phyloP scores from a whole-genome alignment of 2,113 vertebrate species.

The Coracopsis vasa region DNA sequence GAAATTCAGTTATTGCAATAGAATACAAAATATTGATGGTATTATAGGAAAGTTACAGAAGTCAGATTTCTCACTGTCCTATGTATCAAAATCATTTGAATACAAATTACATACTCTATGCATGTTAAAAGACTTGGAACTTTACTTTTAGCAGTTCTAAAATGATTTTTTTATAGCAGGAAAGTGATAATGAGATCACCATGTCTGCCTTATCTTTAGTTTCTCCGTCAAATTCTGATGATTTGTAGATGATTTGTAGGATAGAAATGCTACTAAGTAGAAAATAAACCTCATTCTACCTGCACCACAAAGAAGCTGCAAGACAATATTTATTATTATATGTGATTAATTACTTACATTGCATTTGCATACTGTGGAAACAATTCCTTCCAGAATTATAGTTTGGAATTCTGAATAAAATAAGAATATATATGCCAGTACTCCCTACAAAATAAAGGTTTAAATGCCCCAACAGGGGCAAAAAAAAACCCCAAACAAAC shows the following conservation, averaged over 20 bases:
- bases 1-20: neutral
- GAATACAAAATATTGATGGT: neutral
- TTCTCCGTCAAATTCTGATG: neutral
- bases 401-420: neutral
- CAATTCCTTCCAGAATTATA: neutral
- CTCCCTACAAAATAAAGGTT: neutral
- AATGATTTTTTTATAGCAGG: fast-evolving
- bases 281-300: neutral
- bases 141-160: neutral
- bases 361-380: neutral
- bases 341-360: neutral
- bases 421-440: neutral
- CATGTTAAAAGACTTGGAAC: neutral
- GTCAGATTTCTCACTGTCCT: neutral
- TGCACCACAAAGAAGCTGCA: neutral
- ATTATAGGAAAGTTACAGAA: neutral
- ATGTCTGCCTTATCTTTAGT: neutral
- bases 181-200: neutral
- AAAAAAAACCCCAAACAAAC: neutral
- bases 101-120: neutral
- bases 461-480: neutral
- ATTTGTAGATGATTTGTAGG: neutral
- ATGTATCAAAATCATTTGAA: neutral
- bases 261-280: neutral
- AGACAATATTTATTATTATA: neutral